phyloP scores from a whole-genome alignment of 2,888 invertebrate species.

The Ethmia dodecea region DNA sequence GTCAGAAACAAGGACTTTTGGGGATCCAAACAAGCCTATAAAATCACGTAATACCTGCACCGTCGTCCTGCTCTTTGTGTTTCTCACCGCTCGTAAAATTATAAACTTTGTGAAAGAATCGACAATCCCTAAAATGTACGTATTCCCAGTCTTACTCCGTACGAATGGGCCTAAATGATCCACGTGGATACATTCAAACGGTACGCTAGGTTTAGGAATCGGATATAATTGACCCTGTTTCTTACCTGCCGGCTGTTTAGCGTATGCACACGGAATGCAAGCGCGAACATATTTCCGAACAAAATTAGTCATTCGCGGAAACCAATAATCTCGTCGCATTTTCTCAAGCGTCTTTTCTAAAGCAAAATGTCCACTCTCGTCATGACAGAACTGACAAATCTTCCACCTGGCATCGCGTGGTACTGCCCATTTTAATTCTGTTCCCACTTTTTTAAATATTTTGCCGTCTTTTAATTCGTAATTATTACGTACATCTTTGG shows the following conservation, averaged over 20 bases:
- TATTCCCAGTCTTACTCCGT: slow-evolving; percentile 16
- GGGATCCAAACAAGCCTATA: background rate
- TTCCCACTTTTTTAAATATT: slow-evolving; percentile 2
- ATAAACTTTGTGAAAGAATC: slow-evolving; percentile 17
- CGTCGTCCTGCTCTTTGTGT: background rate
- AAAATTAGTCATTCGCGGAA: slow-evolving; percentile 7
- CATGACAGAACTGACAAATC: slow-evolving; percentile 8
- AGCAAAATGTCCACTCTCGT: slow-evolving; percentile 17
- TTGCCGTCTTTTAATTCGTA: slow-evolving; percentile 3
- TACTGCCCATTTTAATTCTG: slow-evolving; percentile 7
- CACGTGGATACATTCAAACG: slow-evolving; percentile 13
- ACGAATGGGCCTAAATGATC: slow-evolving; percentile 18
- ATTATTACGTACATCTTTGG: slow-evolving; percentile 1
- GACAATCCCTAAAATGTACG: slow-evolving; percentile 18
- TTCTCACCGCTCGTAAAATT: slow-evolving; percentile 1
- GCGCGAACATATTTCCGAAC: slow-evolving; percentile 11
- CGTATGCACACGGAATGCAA: slow-evolving; percentile 4
- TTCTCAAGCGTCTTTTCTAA: slow-evolving; percentile 13
- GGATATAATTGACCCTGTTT: slow-evolving; percentile 2
- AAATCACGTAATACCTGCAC: background rate
- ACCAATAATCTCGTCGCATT: slow-evolving; percentile 16
- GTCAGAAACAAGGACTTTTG: background rate
- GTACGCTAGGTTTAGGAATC: slow-evolving; percentile 9
- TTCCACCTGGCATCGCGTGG: slow-evolving; percentile 6
- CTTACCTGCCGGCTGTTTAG: slow-evolving; percentile 3